Evolutionary conservation across 2,113 vertebrate genomes (phyloP), one percentile per base, ranked within the genome.

Genomic region (Ancistrus triradiatus): DNA sequence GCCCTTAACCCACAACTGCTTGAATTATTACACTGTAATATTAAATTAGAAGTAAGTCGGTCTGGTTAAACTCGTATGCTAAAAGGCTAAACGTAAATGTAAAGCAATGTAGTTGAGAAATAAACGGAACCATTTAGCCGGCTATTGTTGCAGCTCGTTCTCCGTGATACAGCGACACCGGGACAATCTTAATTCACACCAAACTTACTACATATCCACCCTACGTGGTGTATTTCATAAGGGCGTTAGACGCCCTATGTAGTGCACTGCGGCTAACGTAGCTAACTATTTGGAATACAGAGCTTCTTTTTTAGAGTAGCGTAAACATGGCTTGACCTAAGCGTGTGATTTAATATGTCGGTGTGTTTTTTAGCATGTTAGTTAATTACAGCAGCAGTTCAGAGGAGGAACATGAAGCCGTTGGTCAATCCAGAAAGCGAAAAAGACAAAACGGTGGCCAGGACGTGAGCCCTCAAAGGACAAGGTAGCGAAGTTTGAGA

Each of bases 361-460:
- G 14, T 38, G 44, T 31, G 1, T 46, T 4, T 17, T 28, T 9
- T 5, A 70, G 24, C 1, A 89, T 90, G 88, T 62, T 90, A 14
- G 86, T 88, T 1, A 74, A 69, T 28, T 88, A 90, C 74, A 90
- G 88, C 75, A 87, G 86, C 76, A 88, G 86, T 61, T 87, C 86
- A 1, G 87, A 87, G 43, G 86, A 88, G 0, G 87, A 85, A 63
- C 47, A 17, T 6, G 80, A 77, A 21, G 8, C 25, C n/a, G 43
- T 21, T 48, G n/a, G 38, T 31, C 25, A 21, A 27, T 28, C 17
- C 18, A 49, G n/a, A 22, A 52, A 40, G 5, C 8, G 28, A 46
- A 25, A n/a, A 27, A 40, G 44, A 24, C 3, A 1, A 2, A 47
- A 27, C 13, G 8, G 3, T 10, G 10, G 1, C 18, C 47, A 47